Conservation (phyloP, 2,888 invertebrate species). For the Nymphalis polychloros region DNA sequence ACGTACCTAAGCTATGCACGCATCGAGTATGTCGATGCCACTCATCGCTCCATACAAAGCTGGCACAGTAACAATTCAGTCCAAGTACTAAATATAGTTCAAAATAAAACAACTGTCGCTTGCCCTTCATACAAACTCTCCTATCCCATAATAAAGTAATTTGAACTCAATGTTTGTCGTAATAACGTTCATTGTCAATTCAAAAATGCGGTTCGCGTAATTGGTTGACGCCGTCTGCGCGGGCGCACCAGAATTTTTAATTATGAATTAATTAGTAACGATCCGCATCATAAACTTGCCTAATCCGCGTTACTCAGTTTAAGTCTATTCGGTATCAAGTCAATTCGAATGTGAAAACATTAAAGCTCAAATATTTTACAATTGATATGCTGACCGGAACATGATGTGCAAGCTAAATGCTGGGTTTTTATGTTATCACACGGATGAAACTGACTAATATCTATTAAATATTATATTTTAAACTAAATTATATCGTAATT, state of each 20-base stretch:
- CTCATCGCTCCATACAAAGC: constrained; percentile 63
- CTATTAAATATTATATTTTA: too few species aligned
- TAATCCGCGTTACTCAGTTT: constrained; percentile 47
- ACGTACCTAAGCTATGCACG: constrained; percentile 43
- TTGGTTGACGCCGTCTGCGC: constrained; percentile 73
- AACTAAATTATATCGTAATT: neutral
- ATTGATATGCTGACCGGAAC: too few species aligned
- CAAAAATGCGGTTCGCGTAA: constrained; percentile 59
- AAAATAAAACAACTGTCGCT: constrained; percentile 81
- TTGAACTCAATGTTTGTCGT: constrained; percentile 54
- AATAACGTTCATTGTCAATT: constrained; percentile 63
- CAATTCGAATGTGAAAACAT: constrained; percentile 1
- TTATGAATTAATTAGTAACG: constrained; percentile 80
- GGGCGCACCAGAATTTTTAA: constrained; percentile 80
- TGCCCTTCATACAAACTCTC: constrained; percentile 73
- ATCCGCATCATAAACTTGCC: constrained; percentile 75
- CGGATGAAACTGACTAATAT: too few species aligned
- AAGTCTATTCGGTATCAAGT: constrained; percentile 23
- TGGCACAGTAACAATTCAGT: constrained; percentile 79
- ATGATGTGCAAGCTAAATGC: too few species aligned
- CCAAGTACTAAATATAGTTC: constrained; percentile 79
- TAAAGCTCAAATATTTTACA: neutral
- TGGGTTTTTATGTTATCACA: too few species aligned
- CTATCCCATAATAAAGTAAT: constrained; percentile 52
- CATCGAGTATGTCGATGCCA: constrained; percentile 62